Conservation (phyloP, 1,140 invertebrate genomes). For the Latrodectus geometricus region DNA sequence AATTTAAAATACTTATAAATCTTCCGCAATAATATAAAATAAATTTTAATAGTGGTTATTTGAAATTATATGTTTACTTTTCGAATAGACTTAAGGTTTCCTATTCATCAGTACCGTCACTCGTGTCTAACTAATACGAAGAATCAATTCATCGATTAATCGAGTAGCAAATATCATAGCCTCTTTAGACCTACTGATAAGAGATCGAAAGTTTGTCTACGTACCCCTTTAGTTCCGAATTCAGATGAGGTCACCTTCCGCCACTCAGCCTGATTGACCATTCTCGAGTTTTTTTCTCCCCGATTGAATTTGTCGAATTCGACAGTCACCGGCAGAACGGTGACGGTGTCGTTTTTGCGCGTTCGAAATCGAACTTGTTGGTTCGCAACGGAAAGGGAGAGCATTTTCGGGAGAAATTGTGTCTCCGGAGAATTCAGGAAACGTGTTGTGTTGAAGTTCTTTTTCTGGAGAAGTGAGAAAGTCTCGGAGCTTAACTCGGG, state of each 20-base stretch:
- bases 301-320: constrained; percentile 59
- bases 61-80: too few species aligned
- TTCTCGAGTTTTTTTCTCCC: constrained; percentile 47
- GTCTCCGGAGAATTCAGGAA: background rate
- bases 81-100: too few species aligned
- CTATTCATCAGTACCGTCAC: too few species aligned
- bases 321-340: constrained; percentile 59
- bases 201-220: constrained; percentile 63
- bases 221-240: constrained; percentile 66
- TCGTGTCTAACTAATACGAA: too few species aligned
- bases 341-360: constrained; percentile 45
- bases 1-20: too few species aligned
- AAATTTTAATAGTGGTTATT: too few species aligned
- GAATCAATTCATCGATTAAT: background rate
- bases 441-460: background rate
- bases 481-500: background rate
- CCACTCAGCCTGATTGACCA: constrained; percentile 57
- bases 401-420: constrained; percentile 25
- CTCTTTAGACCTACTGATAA: background rate
- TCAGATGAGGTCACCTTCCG: constrained; percentile 50
- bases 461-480: background rate
- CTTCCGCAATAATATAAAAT: too few species aligned
- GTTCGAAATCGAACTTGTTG: constrained; percentile 60
- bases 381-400: constrained; percentile 56
- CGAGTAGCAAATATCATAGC: background rate